Evolutionary conservation across 2,888 invertebrate species (phyloP), one percentile per base, ranked within the genome.

Genomic region (Gibbula magus): DNA sequence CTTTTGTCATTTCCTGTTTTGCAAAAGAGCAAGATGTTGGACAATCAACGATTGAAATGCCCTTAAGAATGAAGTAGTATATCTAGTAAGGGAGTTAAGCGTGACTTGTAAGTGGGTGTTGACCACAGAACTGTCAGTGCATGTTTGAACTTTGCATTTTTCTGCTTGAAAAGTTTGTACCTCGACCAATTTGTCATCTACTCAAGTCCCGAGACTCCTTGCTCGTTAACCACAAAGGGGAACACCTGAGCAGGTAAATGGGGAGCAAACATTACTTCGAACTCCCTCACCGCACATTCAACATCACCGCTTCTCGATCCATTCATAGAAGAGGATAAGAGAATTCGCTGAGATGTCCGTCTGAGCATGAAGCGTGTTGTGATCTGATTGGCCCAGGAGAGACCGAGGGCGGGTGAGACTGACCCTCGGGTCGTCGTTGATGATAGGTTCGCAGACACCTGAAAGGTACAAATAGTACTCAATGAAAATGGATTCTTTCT

Each of bases 301-400:
- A 20, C 22, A 45, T 45, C 22, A 56, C 52, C 75, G 32, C 18
- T 10, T n/a, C 29, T 22, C 20, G 25, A n/a, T 54, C 45, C 45
- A 32, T 13, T 22, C 52, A 20, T 78, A 52, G 13, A 10, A 10
- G 51, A 25, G 7, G 22, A 16, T 3, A 20, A 8, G 45, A 18
- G 18, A 7, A 56, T 13, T 5, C 45, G 61, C 53, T 80, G 82
- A 22, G 79, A 83, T 54, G 87, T 86, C 20, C 92, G 88, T n/a
- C 89, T 87, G 78, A 95, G 91, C 88, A 94, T 92, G 80, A 95
- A 93, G 45, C 95, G 93, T 8, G 94, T 94, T 0, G 95, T 94
- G 2, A 96, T 94, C 74, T 95, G 92, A 90, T 95, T 95, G 7
- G 95, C 94, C 96, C 96, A 96, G 5, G 95, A 93, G 53, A 95